Conservation (phyloP, 2,888 invertebrate species). For the Boloria euphrosyne region DNA sequence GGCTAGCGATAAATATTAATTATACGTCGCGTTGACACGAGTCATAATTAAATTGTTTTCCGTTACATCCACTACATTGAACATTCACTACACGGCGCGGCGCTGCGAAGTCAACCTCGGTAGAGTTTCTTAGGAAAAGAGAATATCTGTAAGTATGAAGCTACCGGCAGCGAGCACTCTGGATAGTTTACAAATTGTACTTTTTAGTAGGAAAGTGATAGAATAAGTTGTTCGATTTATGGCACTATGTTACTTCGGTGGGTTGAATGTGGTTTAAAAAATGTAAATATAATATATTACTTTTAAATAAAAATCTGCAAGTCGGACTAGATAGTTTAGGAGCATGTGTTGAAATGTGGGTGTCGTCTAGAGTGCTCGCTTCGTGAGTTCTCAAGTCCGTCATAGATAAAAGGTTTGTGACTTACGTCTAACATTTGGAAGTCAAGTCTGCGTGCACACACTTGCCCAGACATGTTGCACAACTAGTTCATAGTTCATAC, state of each 20-base stretch:
- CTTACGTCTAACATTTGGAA: slow-evolving; percentile 11
- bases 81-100: neutral
- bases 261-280: neutral
- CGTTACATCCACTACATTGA: neutral
- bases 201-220: neutral
- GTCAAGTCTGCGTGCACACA: slow-evolving; percentile 10
- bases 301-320: neutral
- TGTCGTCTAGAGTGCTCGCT: neutral
- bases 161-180: neutral
- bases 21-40: neutral
- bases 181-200: neutral
- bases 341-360: neutral
- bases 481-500: too few relatives aligned
- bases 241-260: slow-evolving; percentile 25
- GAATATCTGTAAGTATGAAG: too few relatives aligned
- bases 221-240: slow-evolving; percentile 9
- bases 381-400: neutral
- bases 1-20: neutral
- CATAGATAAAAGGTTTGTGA: neutral
- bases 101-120: too few relatives aligned
- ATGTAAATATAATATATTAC: neutral
- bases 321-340: neutral
- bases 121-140: too few relatives aligned
- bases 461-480: neutral
- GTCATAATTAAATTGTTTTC: neutral